Base-by-base conservation (phyloP, 2,888 invertebrate genomes). In the Protodeltote pygarga region DNA sequence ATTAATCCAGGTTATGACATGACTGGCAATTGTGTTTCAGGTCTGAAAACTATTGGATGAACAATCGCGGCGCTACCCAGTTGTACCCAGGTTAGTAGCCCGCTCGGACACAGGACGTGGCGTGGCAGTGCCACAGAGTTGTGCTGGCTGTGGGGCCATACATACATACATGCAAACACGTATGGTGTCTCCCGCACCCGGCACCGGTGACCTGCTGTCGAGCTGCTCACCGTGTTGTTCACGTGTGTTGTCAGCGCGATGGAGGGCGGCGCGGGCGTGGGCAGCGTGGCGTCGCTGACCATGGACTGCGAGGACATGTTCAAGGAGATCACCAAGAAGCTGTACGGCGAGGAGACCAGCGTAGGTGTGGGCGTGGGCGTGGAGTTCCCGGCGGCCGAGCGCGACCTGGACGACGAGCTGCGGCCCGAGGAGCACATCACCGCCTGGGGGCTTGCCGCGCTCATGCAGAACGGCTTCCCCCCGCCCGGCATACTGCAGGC, bases 281-380 rank as follows among this genome's bases (percentile, higher is more conserved):
- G 77, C 71, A 77, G 83, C 77, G 89, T 86, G 52, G 86, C 93
- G 40, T 86, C 94, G 66, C 93, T 93, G 75, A 93, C 94, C 76
- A 93, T 94, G 88, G 94, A 94, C 86, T 94, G 96, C 92, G 96
- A 96, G 89, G 96, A 96, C 81, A 96, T 96, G 95, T 96, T 96
- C 85, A 97, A 97, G 87, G 97, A 97, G 93, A 97, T 97, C 80
- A 97, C 97, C 58, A 94, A 97, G 85, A 97, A 97, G 92, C 93
- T 97, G 67, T 97, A 97, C 89, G 97, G 97, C 60, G 97, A 97
- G 86, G 97, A 97, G 86, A 85, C 90, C 17, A 77, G 75, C 80
- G 82, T 78, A 47, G 77, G 75, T 44, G 79, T 54, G 17, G 81
- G 85, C 41, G 89, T 85, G 58, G 87, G 87, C 64, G 89, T 89